These are phyloP conservation scores for Drosophila sucinea DNA, from an alignment of 1,140 invertebrate species.

Conservation along the genomic window DNA sequence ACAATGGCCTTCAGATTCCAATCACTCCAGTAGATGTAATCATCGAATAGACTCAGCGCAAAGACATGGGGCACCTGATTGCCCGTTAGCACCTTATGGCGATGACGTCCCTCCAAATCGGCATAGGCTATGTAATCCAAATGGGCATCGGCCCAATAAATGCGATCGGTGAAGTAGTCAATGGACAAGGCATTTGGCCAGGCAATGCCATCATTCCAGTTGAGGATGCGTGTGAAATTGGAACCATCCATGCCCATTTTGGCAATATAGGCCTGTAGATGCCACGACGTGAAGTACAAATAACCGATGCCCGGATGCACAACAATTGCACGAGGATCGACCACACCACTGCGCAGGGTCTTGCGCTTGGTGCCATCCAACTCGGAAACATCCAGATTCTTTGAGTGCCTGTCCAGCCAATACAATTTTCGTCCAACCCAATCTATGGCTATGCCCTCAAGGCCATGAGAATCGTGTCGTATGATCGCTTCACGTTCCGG, in stretches of 20 bases:
- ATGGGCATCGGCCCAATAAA: slow-evolving; percentile 99
- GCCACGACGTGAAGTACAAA: slow-evolving; percentile 98
- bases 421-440: slow-evolving; percentile 98
- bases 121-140: slow-evolving; percentile 98
- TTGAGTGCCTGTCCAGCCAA: slow-evolving; percentile 98
- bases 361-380: slow-evolving; percentile 95
- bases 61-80: slow-evolving; percentile 95
- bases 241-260: slow-evolving; percentile 98
- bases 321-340: slow-evolving; percentile 96
- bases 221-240: slow-evolving; percentile 94
- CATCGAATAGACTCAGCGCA: slow-evolving; percentile 96
- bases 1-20: slow-evolving; percentile 97
- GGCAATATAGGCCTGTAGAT: slow-evolving; percentile 98
- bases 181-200: slow-evolving; percentile 99
- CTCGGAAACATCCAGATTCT: slow-evolving; percentile 96
- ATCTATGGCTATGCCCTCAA: slow-evolving; percentile 98
- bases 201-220: slow-evolving; percentile 96
- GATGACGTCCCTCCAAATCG: slow-evolving; percentile 94
- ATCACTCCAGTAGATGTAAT: slow-evolving; percentile 98
- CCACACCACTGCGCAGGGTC: slow-evolving; percentile 93
- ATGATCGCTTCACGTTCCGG: slow-evolving; percentile 91
- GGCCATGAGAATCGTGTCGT: slow-evolving; percentile 95
- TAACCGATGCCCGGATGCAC: slow-evolving; percentile 98
- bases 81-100: slow-evolving; percentile 92
- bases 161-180: slow-evolving; percentile 96